A percentile compares a stretch with the other conserved stretches of the same genome.
These are phyloP conservation scores for Odontomyia ornata DNA, from an alignment of 2,888 invertebrate species.

Conservation along the genomic window DNA sequence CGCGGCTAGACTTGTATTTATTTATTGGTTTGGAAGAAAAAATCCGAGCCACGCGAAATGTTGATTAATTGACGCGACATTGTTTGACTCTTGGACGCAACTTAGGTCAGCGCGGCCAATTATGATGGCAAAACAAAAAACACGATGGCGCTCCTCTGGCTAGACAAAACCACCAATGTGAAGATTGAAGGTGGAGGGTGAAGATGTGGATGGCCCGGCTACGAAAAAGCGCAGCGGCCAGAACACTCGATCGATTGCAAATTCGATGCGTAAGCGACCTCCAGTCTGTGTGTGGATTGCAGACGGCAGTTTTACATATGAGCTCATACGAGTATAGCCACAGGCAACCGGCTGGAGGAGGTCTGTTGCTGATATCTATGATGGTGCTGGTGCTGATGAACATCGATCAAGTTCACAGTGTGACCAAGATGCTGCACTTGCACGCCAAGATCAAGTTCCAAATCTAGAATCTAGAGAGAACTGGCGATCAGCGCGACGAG, in stretches of 20 bases:
- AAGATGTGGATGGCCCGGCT: neutral
- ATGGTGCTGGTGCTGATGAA: no score
- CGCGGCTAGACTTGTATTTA: neutral
- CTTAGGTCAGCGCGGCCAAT: constrained; percentile 46
- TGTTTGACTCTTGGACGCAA: constrained; percentile 49
- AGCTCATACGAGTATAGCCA: no score
- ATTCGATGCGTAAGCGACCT: constrained; percentile 2
- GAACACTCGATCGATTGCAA: neutral
- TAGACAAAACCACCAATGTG: neutral
- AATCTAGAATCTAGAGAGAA: no score
- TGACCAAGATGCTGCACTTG: no score
- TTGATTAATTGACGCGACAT: constrained; percentile 51
- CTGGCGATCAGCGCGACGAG: neutral
- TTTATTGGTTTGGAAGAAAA: neutral
- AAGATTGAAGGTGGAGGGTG: neutral
- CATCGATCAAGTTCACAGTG: no score
- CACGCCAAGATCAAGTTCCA: no score
- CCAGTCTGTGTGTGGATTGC: constrained; percentile 17
- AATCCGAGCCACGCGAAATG: constrained; percentile 36
- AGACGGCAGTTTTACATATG: neutral
- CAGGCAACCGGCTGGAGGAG: no score
- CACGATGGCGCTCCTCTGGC: neutral
- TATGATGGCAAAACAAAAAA: constrained; percentile 29
- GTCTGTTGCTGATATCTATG: no score
- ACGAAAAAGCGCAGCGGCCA: neutral